phyloP scores from a whole-genome alignment of 2,797 vertebrate genomes.

The Carduelis carduelis region DNA sequence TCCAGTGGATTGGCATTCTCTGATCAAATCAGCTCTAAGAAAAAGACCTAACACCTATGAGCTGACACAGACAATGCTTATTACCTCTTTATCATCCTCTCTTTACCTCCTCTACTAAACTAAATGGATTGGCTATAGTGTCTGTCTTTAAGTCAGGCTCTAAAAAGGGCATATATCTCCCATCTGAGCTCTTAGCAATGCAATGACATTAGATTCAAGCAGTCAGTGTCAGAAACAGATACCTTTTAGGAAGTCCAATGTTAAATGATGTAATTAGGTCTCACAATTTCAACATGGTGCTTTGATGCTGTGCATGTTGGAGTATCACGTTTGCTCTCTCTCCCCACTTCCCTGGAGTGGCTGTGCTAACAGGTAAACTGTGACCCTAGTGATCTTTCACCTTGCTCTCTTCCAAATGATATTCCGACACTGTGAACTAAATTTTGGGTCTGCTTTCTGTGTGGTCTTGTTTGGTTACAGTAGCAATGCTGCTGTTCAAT shows the following conservation, averaged over 20 bases:
- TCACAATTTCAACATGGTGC: background rate
- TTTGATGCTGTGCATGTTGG: background rate
- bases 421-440: background rate
- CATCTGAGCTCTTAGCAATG: background rate
- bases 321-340: background rate
- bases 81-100: background rate
- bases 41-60: background rate
- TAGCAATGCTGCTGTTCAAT: background rate
- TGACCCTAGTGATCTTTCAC: background rate
- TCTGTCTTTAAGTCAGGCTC: background rate
- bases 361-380: background rate
- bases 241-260: background rate
- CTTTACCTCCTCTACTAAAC: background rate
- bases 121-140: background rate
- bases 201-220: background rate
- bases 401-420: background rate
- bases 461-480: background rate
- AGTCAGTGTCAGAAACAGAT: background rate
- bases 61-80: background rate
- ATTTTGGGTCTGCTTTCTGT: conserved; percentile 5
- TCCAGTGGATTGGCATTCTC: background rate
- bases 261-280: background rate
- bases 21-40: background rate
- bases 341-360: background rate
- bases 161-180: background rate